These are phyloP conservation scores for Reticulitermes speratus DNA, from an alignment of 1,140 invertebrate species.

Conservation along the genomic window DNA sequence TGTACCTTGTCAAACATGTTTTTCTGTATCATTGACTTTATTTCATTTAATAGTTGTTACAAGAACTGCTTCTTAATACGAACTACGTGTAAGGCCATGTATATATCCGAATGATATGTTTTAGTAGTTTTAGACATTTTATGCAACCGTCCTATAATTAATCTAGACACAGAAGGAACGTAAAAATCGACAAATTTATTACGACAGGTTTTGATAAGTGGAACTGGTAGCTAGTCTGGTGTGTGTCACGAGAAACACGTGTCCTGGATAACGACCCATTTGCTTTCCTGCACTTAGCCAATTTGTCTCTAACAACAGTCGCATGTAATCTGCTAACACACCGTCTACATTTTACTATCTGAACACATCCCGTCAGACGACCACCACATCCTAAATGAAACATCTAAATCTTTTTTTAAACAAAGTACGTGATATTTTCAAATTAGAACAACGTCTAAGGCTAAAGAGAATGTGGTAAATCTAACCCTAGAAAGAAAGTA, in stretches of 20 bases:
- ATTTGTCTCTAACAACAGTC: not conserved
- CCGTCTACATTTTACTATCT: not conserved
- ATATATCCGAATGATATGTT: not conserved
- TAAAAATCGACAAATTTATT: not conserved
- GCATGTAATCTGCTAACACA: not conserved
- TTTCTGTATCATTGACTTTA: not conserved
- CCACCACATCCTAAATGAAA: no score
- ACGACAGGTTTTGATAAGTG: conserved; percentile 7
- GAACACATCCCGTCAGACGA: not conserved
- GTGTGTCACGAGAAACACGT: not conserved
- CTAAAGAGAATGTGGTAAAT: no score
- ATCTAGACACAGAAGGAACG: not conserved
- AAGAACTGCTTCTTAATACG: not conserved
- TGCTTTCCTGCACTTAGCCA: not conserved
- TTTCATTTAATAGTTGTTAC: not conserved
- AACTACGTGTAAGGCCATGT: not conserved
- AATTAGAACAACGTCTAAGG: no score
- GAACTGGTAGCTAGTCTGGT: not conserved
- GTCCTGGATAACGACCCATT: not conserved
- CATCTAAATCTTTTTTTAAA: no score
- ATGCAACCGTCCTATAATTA: not conserved
- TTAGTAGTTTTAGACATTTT: not conserved
- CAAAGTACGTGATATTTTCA: no score
- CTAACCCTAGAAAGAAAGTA: no score
- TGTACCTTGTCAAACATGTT: not conserved